Percentiles rank a stretch among this genome's conserved stretches.
Evolutionary conservation across 2,797 vertebrate species (phyloP).

Genomic region (Syncerus caffer): DNA sequence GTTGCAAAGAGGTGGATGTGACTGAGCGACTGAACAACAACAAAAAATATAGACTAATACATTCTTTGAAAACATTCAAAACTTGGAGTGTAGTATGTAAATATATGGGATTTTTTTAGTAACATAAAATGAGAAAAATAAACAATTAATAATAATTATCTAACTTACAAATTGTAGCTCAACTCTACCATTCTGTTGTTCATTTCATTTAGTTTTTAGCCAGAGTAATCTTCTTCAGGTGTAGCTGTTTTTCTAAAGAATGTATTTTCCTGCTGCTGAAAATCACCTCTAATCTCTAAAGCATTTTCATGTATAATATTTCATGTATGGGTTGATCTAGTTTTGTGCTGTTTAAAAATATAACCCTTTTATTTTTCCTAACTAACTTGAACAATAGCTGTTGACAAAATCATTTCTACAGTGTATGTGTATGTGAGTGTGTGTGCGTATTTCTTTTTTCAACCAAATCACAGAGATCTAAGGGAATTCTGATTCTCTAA

Average conservation of each 20-base stretch:
- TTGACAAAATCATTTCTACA: not conserved
- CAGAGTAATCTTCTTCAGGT: not conserved
- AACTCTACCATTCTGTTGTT: not conserved
- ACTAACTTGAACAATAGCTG: not conserved
- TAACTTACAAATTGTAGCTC: not conserved
- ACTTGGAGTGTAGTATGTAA: not conserved
- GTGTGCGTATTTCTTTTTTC: not conserved
- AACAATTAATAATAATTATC: not conserved
- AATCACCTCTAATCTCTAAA: not conserved
- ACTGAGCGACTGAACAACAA: not conserved
- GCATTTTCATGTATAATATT: not conserved
- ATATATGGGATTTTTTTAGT: not conserved
- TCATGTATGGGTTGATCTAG: not conserved
- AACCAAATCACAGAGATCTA: constrained; percentile 75
- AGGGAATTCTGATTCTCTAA: constrained; percentile 81
- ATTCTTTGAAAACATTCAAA: not conserved
- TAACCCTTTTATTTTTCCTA: not conserved
- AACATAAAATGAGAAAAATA: not conserved
- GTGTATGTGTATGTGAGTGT: not conserved
- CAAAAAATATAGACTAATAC: not conserved
- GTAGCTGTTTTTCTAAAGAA: not conserved
- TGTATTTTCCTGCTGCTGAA: not conserved
- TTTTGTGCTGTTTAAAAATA: not conserved
- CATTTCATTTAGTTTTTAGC: not conserved
- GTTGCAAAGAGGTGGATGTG: not conserved